Conservation (phyloP, 1,140 invertebrate species). For the Apis laboriosa region DNA sequence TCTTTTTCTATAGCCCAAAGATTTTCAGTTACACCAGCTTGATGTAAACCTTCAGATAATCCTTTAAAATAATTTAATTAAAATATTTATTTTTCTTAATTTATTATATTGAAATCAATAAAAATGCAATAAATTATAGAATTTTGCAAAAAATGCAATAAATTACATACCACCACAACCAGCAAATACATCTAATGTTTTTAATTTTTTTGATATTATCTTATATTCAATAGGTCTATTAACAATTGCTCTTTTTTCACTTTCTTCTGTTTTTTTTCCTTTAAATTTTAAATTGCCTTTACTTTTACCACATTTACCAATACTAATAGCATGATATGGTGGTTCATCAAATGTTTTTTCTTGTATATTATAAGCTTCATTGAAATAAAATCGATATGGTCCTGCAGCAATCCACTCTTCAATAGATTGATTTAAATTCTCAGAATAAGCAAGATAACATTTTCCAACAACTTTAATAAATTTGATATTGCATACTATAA, state of each 20-base stretch:
- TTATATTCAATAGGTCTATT: slow-evolving; percentile 69
- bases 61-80: slow-evolving; percentile 62
- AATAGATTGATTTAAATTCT: slow-evolving; percentile 80
- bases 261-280: slow-evolving; percentile 69
- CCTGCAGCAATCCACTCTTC: slow-evolving; percentile 85
- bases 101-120: slow-evolving; percentile 4
- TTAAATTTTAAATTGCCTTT: slow-evolving; percentile 87
- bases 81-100: slow-evolving; percentile 2
- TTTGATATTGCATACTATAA: slow-evolving; percentile 81
- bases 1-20: slow-evolving; percentile 93
- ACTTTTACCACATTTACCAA: slow-evolving; percentile 84
- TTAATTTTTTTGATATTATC: slow-evolving; percentile 80
- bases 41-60: slow-evolving; percentile 87
- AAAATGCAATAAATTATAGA: background rate
- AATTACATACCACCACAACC: slow-evolving; percentile 88
- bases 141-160: background rate
- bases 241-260: slow-evolving; percentile 47
- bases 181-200: slow-evolving; percentile 92
- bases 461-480: slow-evolving; percentile 83
- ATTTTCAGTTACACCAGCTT: slow-evolving; percentile 85
- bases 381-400: slow-evolving; percentile 89
- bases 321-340: slow-evolving; percentile 81
- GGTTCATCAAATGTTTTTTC: slow-evolving; percentile 84
- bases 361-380: slow-evolving; percentile 84
- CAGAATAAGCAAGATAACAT: slow-evolving; percentile 84